Evolutionary conservation across 1,140 invertebrate genomes (phyloP), one percentile per base, ranked within the genome.

Genomic region (Acyrthosiphon pisum): DNA sequence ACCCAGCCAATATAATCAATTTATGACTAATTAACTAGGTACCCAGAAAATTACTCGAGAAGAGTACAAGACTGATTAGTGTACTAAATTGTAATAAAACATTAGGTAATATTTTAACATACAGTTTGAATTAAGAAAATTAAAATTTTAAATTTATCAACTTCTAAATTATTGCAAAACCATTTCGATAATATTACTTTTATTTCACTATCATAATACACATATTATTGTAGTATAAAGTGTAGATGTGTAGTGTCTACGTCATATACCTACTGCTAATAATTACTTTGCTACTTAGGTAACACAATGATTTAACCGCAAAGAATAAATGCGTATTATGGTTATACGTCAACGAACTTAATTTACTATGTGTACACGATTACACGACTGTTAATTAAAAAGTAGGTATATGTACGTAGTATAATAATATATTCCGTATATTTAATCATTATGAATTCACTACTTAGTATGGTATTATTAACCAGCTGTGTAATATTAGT

Each of bases 1-100:
- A 50, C n/a, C 86, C 48, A 50, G 35, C 48, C 87, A 41, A 89
- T 89, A 56, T 37, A 53, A 89, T 89, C n/a, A 89, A 89, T 89
- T 89, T 56, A 56, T 41, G n/a, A 89, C 50, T 56, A 89, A 89
- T 89, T 56, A 89, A 89, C 35, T 56, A n/a, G 14, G 30, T 9
- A 30, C 88, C 35, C 23, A 35, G 35, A 89, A 89, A 89, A 89
- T 56, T 56, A 56, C 23, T 56, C 8, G 6, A 53, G 20, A 30
- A 53, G 35, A 41, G n/a, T 23, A 37, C 3, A 56, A 53, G 8
- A 56, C 48, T 89, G 23, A 89, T 89, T 37, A 56, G 37, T 56
- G 35, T 89, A 89, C 35, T 30, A 30, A 44, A 86, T n/a, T n/a
- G 4, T 26, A 20, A 86, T 86, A 48, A 86, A n/a, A 86, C 14